Conservation (phyloP, 1,140 invertebrate species). For the Drosophila athabasca region DNA sequence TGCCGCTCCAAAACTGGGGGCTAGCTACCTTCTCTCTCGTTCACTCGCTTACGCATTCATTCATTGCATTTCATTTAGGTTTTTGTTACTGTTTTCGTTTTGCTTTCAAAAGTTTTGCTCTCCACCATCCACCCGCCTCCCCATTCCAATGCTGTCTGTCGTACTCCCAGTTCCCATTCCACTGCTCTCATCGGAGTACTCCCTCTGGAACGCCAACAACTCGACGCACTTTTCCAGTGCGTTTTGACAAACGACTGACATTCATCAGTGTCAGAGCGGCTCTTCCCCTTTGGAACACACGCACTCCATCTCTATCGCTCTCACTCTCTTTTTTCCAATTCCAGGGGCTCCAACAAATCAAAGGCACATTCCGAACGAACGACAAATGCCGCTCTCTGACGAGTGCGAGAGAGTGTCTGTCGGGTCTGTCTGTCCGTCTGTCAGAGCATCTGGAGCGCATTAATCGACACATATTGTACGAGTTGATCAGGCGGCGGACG, state of each 20-base stretch:
- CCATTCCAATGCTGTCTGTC: neutral
- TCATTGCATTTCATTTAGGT: constrained; percentile 55
- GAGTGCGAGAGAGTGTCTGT: constrained; percentile 25
- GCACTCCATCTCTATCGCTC: neutral
- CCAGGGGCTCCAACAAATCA: constrained; percentile 71
- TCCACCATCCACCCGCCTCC: neutral
- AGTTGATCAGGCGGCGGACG: constrained; percentile 56
- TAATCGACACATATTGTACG: constrained; percentile 79
- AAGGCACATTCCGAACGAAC: constrained; percentile 72
- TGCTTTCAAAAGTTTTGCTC: constrained; percentile 17
- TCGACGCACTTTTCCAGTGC: constrained; percentile 71
- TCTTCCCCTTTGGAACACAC: neutral
- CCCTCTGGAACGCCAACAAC: constrained; percentile 35
- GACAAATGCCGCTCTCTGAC: constrained; percentile 31
- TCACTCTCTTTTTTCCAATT: constrained; percentile 6
- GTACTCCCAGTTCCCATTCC: no score
- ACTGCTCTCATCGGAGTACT: no score
- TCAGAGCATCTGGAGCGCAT: constrained; percentile 78
- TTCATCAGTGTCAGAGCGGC: constrained; percentile 73
- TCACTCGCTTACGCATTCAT: constrained; percentile 46
- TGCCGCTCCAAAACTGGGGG: neutral
- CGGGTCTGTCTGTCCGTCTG: constrained; percentile 16
- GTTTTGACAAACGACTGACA: constrained; percentile 82
- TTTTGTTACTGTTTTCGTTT: constrained; percentile 65
- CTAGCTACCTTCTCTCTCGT: constrained; percentile 4